phyloP scores from a whole-genome alignment of 2,888 invertebrate genomes.

The Hirtodrosophila histrioides region DNA sequence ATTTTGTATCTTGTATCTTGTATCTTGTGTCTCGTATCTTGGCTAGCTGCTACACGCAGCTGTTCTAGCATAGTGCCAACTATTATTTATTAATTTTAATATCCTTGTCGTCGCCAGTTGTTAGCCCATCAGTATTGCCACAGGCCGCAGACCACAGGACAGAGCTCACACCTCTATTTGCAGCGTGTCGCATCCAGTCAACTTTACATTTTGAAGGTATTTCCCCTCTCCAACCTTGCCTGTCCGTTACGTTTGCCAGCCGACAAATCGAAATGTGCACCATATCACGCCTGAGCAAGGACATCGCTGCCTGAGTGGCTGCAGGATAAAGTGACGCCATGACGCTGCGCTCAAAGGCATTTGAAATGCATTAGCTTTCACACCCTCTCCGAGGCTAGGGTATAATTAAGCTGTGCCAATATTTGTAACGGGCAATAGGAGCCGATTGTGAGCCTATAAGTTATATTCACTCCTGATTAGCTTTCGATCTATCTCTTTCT shows the following conservation, averaged over 20 bases:
- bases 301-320: constrained; percentile 28
- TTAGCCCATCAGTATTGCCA: constrained; percentile 36
- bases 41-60: constrained; percentile 16
- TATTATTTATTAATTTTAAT: constrained; percentile 62
- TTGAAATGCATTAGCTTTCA: constrained; percentile 47
- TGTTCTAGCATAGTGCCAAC: constrained; percentile 19
- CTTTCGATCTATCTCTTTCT: too few species aligned
- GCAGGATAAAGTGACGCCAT: constrained; percentile 19
- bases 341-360: constrained; percentile 33
- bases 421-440: too few species aligned
- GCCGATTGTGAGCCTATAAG: too few species aligned
- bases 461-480: too few species aligned
- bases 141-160: constrained; percentile 25
- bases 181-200: constrained; percentile 12
- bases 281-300: constrained; percentile 42
- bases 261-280: constrained; percentile 48
- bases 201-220: constrained; percentile 26
- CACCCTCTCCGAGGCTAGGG: neutral
- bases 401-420: neutral
- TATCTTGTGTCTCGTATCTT: neutral
- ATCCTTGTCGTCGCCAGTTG: constrained; percentile 52
- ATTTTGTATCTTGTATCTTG: constrained; percentile 7
- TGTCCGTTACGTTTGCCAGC: constrained; percentile 1
- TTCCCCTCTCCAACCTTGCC: neutral
- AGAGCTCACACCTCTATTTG: neutral